Evolutionary conservation across 2,888 invertebrate genomes (phyloP), one percentile per base, ranked within the genome.

Genomic region (Ethmia dodecea): DNA sequence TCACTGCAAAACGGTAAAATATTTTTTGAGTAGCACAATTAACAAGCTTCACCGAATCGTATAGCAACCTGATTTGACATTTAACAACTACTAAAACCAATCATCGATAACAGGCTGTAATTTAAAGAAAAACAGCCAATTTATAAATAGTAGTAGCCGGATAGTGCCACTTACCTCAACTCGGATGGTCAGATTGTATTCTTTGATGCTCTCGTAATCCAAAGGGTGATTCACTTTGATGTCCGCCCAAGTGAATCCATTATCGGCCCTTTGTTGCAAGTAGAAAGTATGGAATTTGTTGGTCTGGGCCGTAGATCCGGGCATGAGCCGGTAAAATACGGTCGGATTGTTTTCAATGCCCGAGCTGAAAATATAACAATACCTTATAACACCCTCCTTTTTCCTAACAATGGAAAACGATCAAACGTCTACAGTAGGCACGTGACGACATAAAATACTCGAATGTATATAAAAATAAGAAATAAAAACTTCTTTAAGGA

Each of bases 221-320:
- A 97, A 84, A 14, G 96, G 96, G 88, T 97, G 96, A 86, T 97
- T 97, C 58, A 97, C 97, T 88, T 96, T 96, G 76, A 96, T 95
- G 72, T 97, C 96, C 5, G 96, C 97, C 96, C 96, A 97, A 52
- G 96, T 97, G 69, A 93, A 93, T 45, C 95, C 95, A 71, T 95
- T 94, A 66, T 96, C 96, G 49, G 94, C 92, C 64, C 97, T 90
- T 88, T 97, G 97, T 90, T 97, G 96, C 54, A 97, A 90, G 81
- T 97, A 97, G 84, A 97, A 97, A 44, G 96, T 96, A 80, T 97
- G 95, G 79, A 93, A 93, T 84, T 97, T 97, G 88, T 97, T 97
- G 55, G 97, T 97, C 84, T 97, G 97, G 5, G 97, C 95, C 37
- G 97, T 97, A 20, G 96, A 96, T 47, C 97, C 97, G 47, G 96